Percentiles rank a stretch among this genome's conserved stretches.
Evolutionary conservation across 2,113 vertebrate genomes (phyloP).

Genomic region (Mastomys natalensis): DNA sequence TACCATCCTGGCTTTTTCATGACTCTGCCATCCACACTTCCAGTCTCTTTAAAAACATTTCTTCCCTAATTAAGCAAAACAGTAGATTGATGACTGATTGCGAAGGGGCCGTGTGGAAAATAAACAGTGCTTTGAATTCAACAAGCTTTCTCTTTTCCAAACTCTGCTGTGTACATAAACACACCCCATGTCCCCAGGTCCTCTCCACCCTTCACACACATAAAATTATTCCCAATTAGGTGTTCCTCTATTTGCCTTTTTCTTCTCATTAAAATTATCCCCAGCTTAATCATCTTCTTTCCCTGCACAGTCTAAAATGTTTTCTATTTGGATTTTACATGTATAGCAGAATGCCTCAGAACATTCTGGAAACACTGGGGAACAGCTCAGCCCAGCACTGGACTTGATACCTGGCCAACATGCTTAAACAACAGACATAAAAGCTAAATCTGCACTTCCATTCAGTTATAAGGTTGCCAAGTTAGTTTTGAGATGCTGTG

Average conservation of each 20-base stretch:
- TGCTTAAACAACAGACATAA: slow-evolving; percentile 57
- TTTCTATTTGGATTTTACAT: slow-evolving; percentile 34
- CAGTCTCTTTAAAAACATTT: slow-evolving; percentile 66
- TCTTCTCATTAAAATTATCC: slow-evolving; percentile 50
- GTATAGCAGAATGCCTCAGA: not conserved
- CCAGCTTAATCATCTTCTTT: slow-evolving; percentile 42
- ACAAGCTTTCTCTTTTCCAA: slow-evolving; percentile 41
- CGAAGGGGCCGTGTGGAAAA: slow-evolving; percentile 52
- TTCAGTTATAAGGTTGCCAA: slow-evolving; percentile 59
- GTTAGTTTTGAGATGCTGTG: slow-evolving; percentile 69
- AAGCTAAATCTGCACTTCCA: slow-evolving; percentile 73
- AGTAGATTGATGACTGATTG: slow-evolving; percentile 59
- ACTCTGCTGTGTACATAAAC: slow-evolving; percentile 48
- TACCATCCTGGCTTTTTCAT: not conserved
- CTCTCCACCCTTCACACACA: slow-evolving; percentile 47
- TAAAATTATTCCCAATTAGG: slow-evolving; percentile 57
- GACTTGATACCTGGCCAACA: slow-evolving; percentile 62
- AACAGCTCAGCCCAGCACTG: slow-evolving; percentile 25
- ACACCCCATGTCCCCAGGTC: slow-evolving; percentile 24
- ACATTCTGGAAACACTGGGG: slow-evolving; percentile 43
- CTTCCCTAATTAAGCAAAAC: slow-evolving; percentile 65
- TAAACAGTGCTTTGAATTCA: slow-evolving; percentile 65
- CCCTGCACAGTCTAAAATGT: not conserved
- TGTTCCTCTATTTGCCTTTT: slow-evolving; percentile 46
- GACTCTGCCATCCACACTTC: not conserved